These are phyloP conservation scores for Molossus alvarezi DNA, from an alignment of 2,797 vertebrate genomes.

Conservation along the genomic window DNA sequence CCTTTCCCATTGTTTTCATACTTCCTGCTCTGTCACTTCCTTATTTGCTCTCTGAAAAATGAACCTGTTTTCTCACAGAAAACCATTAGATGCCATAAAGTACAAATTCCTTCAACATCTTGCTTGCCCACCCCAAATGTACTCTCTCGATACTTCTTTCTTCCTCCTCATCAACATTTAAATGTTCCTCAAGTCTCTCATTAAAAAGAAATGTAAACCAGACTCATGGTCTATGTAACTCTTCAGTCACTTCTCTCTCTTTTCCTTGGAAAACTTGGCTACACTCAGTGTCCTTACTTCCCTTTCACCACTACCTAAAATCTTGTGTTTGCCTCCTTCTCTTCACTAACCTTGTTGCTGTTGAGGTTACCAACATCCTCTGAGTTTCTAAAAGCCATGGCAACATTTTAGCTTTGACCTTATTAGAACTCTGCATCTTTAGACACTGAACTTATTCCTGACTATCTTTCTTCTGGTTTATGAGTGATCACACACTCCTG, in stretches of 20 bases:
- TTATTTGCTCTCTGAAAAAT: background rate
- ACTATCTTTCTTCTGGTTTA: background rate
- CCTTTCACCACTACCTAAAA: background rate
- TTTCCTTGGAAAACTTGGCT: background rate
- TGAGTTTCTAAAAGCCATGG: background rate
- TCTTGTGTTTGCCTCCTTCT: background rate
- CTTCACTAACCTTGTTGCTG: background rate
- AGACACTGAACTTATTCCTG: background rate
- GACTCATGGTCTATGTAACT: background rate
- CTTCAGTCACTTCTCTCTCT: background rate
- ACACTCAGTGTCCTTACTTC: background rate
- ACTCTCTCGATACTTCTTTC: background rate
- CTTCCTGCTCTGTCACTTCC: background rate
- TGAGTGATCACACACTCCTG: background rate
- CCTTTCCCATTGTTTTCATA: background rate
- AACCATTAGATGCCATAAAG: background rate
- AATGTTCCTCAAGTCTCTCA: background rate
- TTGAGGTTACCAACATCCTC: background rate
- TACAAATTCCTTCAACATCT: background rate
- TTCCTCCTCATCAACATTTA: background rate
- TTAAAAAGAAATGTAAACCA: background rate
- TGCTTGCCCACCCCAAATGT: background rate
- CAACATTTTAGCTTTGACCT: background rate
- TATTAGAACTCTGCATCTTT: background rate
- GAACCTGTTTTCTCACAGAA: background rate